Conservation (phyloP, 2,888 invertebrate species). For the Apotomis betuletana region DNA sequence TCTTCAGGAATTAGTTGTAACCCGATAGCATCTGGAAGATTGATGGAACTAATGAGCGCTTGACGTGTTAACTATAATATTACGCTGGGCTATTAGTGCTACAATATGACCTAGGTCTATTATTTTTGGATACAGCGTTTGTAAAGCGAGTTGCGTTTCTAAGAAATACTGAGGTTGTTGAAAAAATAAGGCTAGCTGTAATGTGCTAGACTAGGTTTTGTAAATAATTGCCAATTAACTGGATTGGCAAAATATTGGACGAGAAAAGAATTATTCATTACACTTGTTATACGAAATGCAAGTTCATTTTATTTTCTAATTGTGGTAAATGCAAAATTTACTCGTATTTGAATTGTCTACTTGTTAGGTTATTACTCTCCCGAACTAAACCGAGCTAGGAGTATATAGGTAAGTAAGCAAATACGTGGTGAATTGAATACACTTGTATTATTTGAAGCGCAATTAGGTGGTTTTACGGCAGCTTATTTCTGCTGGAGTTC, state of each 20-base stretch:
- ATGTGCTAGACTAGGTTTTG: not conserved
- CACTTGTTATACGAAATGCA: no score
- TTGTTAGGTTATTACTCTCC: no score
- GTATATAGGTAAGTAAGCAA: no score
- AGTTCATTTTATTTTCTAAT: no score
- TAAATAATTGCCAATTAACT: not conserved
- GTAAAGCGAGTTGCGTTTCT: not conserved
- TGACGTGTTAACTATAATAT: constrained; percentile 32
- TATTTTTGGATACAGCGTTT: not conserved
- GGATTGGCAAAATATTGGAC: not conserved
- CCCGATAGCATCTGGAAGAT: constrained; percentile 29
- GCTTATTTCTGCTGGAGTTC: not conserved
- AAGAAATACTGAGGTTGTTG: not conserved
- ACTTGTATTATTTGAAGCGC: not conserved
- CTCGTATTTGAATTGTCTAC: no score
- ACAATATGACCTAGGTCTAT: constrained; percentile 15
- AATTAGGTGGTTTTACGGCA: not conserved
- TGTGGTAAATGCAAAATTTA: no score
- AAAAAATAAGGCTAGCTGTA: not conserved
- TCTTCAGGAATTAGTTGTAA: constrained; percentile 22
- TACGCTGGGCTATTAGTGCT: constrained; percentile 25
- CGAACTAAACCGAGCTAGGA: no score
- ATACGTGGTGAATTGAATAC: no score
- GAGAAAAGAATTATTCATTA: no score
- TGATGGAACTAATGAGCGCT: constrained; percentile 26